phyloP scores from a whole-genome alignment of 2,113 vertebrate species.

The Thymallus thymallus region DNA sequence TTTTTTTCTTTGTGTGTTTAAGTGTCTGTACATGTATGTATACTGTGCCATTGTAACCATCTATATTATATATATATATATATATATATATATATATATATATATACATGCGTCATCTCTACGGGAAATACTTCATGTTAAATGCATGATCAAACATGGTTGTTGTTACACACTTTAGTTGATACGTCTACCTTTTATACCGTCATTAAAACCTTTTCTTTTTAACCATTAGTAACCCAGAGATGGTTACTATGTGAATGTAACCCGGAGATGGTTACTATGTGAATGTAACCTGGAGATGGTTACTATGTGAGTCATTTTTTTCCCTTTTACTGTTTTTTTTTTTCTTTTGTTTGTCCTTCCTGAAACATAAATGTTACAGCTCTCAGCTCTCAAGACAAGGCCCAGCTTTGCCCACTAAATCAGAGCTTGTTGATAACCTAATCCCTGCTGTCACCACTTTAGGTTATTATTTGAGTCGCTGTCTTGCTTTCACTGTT shows the following conservation, averaged over 20 bases:
- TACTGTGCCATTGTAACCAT: slow-evolving; percentile 72
- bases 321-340: slow-evolving; percentile 24
- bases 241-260: slow-evolving; percentile 10
- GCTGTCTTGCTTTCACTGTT: slow-evolving; percentile 33
- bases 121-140: slow-evolving; percentile 63
- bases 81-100: too few species aligned
- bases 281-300: slow-evolving; percentile 5
- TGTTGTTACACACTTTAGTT: slow-evolving; percentile 33
- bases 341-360: not conserved
- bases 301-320: too few species aligned
- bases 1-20: slow-evolving; percentile 59
- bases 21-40: slow-evolving; percentile 62
- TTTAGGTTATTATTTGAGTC: not conserved
- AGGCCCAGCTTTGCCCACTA: not conserved
- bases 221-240: slow-evolving; percentile 2
- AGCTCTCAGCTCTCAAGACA: not conserved
- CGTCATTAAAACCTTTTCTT: not conserved
- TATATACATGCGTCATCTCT: slow-evolving; percentile 52
- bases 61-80: not conserved
- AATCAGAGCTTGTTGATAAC: slow-evolving; percentile 11
- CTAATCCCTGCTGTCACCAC: slow-evolving; percentile 1
- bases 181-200: slow-evolving; percentile 7
- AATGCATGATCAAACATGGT: slow-evolving; percentile 29
- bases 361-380: not conserved
- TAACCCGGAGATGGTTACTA: not conserved